These are phyloP conservation scores for Poecile atricapillus DNA, from an alignment of 2,113 vertebrate genomes.

Conservation along the genomic window DNA sequence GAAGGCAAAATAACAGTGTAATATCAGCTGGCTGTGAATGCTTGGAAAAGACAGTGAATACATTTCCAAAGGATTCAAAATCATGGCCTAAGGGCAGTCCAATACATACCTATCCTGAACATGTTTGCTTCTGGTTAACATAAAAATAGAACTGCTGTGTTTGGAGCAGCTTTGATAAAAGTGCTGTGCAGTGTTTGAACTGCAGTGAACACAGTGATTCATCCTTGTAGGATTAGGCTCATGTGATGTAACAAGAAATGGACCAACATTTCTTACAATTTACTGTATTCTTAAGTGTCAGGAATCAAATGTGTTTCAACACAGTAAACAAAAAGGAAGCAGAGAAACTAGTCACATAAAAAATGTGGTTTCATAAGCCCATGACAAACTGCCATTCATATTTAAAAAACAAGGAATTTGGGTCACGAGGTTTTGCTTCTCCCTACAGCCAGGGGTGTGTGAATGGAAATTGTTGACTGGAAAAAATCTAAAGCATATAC, in stretches of 20 bases:
- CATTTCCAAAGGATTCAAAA: neutral
- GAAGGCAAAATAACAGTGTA: neutral
- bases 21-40: neutral
- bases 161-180: neutral
- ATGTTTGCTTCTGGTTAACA: neutral
- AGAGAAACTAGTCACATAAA: neutral
- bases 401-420: neutral
- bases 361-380: neutral
- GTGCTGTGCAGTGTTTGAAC: neutral
- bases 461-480: neutral
- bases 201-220: neutral
- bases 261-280: neutral
- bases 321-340: neutral
- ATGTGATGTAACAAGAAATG: neutral
- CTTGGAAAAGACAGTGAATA: neutral
- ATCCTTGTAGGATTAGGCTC: too few relatives aligned
- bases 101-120: too few relatives aligned
- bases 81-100: neutral
- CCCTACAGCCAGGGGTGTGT: neutral
- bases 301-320: neutral
- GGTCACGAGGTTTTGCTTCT: neutral
- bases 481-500: neutral
- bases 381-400: neutral
- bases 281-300: neutral
- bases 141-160: neutral